Percentiles rank a stretch among this genome's conserved stretches.
These are phyloP conservation scores for Bellardia bayeri DNA, from an alignment of 2,888 invertebrate species.

Conservation along the genomic window DNA sequence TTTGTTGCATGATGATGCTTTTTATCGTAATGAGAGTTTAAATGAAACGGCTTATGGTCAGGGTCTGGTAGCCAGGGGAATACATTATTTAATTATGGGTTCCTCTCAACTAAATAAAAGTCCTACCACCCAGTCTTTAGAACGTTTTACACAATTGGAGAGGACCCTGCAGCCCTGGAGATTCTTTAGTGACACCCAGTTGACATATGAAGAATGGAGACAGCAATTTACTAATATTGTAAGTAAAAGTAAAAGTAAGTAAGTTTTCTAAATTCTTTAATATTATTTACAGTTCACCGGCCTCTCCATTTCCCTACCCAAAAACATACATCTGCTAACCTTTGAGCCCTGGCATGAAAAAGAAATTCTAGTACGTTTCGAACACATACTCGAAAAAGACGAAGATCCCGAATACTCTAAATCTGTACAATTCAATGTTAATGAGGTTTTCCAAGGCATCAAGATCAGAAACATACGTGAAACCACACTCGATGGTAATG, in stretches of 20 bases:
- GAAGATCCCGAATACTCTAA: conserved; percentile 86
- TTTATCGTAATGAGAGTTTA: conserved; percentile 95
- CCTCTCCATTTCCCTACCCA: conserved; percentile 86
- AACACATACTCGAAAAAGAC: conserved; percentile 88
- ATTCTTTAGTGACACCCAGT: conserved; percentile 86
- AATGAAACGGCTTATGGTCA: conserved; percentile 90
- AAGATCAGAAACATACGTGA: conserved; percentile 86
- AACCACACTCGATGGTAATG: conserved; percentile 89
- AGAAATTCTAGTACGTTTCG: conserved; percentile 89
- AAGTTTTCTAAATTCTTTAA: background rate
- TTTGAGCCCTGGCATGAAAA: conserved; percentile 90
- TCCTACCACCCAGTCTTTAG: conserved; percentile 75
- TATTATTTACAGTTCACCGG: conserved; percentile 85
- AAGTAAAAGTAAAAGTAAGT: conserved; percentile 60
- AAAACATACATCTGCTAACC: conserved; percentile 90
- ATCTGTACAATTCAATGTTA: conserved; percentile 80
- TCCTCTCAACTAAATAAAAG: conserved; percentile 76
- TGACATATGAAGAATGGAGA: conserved; percentile 86
- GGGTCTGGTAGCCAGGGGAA: conserved; percentile 90
- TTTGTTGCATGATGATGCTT: conserved; percentile 93
- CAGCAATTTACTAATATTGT: conserved; percentile 78
- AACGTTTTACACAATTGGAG: conserved; percentile 85
- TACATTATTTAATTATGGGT: conserved; percentile 86
- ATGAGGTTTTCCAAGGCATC: conserved; percentile 84
- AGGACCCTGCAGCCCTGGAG: conserved; percentile 87